Evolutionary conservation across 2,888 invertebrate species (phyloP).

Genomic region (Xanthorhoe spadicearia): DNA sequence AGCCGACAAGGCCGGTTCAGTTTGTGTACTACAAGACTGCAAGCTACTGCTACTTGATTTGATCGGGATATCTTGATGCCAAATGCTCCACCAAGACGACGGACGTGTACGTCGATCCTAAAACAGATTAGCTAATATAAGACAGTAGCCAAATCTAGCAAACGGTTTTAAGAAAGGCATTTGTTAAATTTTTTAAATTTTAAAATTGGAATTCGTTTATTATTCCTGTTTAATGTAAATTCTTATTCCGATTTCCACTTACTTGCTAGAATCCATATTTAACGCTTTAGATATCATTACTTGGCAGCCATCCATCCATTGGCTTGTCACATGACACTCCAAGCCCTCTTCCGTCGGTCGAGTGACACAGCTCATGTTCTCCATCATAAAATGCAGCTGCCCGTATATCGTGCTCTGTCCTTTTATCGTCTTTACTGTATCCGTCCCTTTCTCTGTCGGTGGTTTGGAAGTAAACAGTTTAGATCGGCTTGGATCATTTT

Average conservation of each 20-base stretch:
- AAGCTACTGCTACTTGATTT: constrained; percentile 71
- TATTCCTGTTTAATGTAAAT: too few species aligned
- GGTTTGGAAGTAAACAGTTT: constrained; percentile 43
- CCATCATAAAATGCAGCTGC: constrained; percentile 91
- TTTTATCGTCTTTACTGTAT: constrained; percentile 70
- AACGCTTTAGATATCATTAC: constrained; percentile 79
- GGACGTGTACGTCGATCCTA: constrained; percentile 86
- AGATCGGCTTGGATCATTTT: constrained; percentile 53
- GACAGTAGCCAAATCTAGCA: neutral
- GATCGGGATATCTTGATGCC: constrained; percentile 89
- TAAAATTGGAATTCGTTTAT: too few species aligned
- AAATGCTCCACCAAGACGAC: constrained; percentile 79
- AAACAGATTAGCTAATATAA: too few species aligned
- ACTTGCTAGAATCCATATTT: constrained; percentile 86
- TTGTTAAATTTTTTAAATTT: too few species aligned
- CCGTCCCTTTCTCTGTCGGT: constrained; percentile 60
- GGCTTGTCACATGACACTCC: constrained; percentile 86
- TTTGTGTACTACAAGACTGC: constrained; percentile 83
- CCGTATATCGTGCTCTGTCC: constrained; percentile 82
- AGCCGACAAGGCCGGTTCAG: constrained; percentile 87
- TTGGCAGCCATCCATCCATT: constrained; percentile 86
- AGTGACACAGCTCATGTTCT: constrained; percentile 86
- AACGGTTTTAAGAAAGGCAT: too few species aligned
- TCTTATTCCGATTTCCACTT: constrained; percentile 32
- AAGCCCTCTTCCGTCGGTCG: constrained; percentile 88